A percentile compares a stretch with the other conserved stretches of the same genome.
phyloP scores from a whole-genome alignment of 2,888 invertebrate genomes.

The Pristionchus maxplancki region DNA sequence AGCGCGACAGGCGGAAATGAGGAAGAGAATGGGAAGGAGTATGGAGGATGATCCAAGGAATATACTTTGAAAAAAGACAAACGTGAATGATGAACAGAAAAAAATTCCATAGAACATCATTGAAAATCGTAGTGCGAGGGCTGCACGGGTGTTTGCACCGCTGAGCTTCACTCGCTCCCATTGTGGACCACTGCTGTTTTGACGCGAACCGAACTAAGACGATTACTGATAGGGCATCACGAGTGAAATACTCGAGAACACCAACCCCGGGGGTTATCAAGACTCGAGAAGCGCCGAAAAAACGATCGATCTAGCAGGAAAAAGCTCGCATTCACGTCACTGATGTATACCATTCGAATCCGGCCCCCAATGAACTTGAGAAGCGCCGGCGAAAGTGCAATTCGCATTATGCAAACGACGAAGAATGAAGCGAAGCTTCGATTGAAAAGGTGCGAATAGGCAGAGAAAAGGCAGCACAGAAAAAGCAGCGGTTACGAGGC shows the following conservation, averaged over 20 bases:
- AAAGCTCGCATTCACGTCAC: neutral
- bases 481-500: slow-evolving; percentile 2
- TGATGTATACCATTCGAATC: neutral
- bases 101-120: neutral
- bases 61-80: neutral
- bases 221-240: neutral
- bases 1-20: neutral
- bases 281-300: neutral
- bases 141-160: neutral
- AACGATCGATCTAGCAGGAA: neutral
- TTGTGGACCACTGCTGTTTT: neutral
- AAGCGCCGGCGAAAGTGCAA: neutral
- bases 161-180: neutral
- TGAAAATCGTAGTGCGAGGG: neutral
- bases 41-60: neutral
- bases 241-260: neutral
- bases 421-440: neutral
- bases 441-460: slow-evolving; percentile 1
- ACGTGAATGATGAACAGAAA: neutral
- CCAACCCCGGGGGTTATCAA: neutral
- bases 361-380: slow-evolving; percentile 33
- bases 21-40: neutral
- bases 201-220: neutral
- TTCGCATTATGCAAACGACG: slow-evolving; percentile 43
- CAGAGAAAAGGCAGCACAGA: neutral